Percentiles rank a stretch among this genome's conserved stretches.
Conservation (phyloP, 2,113 vertebrate species). For the Jaculus jaculus region DNA sequence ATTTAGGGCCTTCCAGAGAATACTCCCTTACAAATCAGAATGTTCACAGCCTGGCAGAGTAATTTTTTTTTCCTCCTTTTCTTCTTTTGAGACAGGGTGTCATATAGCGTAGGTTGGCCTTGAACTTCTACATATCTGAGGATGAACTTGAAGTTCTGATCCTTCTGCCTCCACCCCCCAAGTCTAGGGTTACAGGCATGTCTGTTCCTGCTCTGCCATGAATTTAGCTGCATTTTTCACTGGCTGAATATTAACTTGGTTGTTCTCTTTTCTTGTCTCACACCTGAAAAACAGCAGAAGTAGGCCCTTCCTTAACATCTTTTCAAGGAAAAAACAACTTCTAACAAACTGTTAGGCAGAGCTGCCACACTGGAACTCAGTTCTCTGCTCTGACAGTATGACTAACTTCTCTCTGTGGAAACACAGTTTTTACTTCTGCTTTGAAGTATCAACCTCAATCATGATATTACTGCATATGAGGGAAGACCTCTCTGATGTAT, state of each 20-base stretch:
- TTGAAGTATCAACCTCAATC: background rate
- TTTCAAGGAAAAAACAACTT: background rate
- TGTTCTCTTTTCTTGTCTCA: background rate
- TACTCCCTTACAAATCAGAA: too few species aligned
- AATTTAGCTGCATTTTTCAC: background rate
- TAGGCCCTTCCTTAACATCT: background rate
- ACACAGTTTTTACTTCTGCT: background rate
- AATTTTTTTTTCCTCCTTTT: too few species aligned
- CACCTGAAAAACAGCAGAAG: background rate
- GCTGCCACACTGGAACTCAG: too few species aligned
- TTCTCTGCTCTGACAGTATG: too few species aligned
- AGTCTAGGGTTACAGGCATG: too few species aligned
- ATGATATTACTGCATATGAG: background rate
- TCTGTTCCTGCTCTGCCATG: background rate
- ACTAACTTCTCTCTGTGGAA: background rate
- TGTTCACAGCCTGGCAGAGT: too few species aligned
- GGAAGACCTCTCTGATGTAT: background rate
- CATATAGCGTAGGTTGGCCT: too few species aligned
- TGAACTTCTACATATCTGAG: too few species aligned
- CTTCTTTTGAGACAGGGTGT: too few species aligned
- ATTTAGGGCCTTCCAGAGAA: too few species aligned
- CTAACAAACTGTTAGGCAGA: too few species aligned
- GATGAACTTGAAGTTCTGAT: background rate
- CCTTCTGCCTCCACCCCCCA: background rate
- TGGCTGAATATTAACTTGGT: background rate